A percentile compares a stretch with the other conserved stretches of the same genome.
Evolutionary conservation across 1,140 invertebrate genomes (phyloP).

Genomic region (Bombus confusus): DNA sequence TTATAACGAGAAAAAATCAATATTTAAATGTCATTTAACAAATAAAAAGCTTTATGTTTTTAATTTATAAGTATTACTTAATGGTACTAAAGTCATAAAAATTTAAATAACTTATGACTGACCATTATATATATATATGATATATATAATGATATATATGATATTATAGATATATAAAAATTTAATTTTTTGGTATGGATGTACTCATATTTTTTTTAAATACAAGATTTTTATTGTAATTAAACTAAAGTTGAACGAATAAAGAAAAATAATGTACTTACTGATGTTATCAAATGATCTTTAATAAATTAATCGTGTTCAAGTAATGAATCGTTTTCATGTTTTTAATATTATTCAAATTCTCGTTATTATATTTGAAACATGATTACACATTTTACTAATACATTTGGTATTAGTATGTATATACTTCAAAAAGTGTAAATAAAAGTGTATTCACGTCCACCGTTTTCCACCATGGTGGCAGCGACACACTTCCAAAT

Average conservation of each 20-base stretch:
- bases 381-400: neutral
- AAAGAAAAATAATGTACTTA: neutral
- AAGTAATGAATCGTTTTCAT: no score
- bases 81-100: neutral
- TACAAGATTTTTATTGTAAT: neutral
- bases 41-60: no score
- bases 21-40: neutral
- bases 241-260: neutral
- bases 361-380: neutral
- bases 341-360: neutral
- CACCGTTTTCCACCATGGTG: no score
- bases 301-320: neutral
- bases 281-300: neutral
- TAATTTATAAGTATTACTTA: neutral
- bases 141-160: no score
- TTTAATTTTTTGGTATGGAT: no score
- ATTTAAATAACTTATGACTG: neutral
- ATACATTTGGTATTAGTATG: no score
- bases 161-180: no score
- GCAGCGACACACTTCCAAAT: neutral
- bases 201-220: neutral
- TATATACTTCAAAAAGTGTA: no score
- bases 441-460: neutral
- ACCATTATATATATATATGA: no score
- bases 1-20: neutral